These are phyloP conservation scores for Deroplatys truncata DNA, from an alignment of 2,888 invertebrate species.

Conservation along the genomic window DNA sequence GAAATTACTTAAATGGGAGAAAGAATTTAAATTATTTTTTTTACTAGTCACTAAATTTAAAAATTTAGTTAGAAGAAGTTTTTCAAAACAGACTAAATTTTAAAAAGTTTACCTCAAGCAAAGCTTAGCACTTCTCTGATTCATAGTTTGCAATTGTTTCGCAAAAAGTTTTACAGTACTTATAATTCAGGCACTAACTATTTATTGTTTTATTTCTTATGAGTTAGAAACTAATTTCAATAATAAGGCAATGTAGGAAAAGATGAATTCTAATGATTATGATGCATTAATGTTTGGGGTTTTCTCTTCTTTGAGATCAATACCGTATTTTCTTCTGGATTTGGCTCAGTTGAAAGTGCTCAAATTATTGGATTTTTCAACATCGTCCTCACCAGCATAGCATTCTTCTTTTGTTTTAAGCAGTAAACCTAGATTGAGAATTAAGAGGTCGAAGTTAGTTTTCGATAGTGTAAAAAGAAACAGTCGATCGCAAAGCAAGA, in stretches of 20 bases:
- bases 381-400: neutral
- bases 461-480: neutral
- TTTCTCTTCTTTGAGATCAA: neutral
- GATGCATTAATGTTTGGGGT: neutral
- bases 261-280: neutral
- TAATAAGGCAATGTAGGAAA: constrained; percentile 10
- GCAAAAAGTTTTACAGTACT: neutral
- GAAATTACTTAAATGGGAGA: neutral
- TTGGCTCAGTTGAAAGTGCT: neutral
- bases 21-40: neutral
- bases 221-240: constrained; percentile 1
- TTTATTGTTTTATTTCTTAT: constrained; percentile 1
- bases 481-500: too few species aligned
- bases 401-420: neutral
- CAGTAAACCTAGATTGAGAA: neutral
- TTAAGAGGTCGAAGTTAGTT: neutral
- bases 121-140: neutral
- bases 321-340: neutral
- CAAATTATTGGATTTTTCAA: neutral
- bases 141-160: neutral
- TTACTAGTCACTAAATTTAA: neutral
- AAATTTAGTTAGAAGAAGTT: neutral
- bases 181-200: constrained; percentile 7
- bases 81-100: neutral
- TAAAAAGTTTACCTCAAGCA: neutral